Conservation (phyloP, 2,888 invertebrate species). For the Slavum lentiscoides region DNA sequence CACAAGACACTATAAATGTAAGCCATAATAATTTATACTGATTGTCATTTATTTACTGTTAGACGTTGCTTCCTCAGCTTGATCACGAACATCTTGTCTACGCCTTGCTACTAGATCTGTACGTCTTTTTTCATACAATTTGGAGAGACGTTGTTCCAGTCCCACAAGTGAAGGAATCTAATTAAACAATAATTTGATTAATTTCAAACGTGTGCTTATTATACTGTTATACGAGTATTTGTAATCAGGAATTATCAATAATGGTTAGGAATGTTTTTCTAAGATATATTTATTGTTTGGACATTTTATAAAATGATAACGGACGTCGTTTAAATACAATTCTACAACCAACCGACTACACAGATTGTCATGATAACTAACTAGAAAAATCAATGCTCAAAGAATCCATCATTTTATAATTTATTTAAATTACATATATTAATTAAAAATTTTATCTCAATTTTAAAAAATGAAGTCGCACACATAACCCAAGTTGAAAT, state of each 20-base stretch:
- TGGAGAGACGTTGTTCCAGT: constrained; percentile 78
- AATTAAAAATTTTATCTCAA: neutral
- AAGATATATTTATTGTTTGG: neutral
- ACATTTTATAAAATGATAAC: neutral
- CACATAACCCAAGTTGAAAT: neutral
- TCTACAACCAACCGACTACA: neutral
- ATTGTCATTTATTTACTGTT: constrained; percentile 33
- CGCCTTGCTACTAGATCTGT: constrained; percentile 79
- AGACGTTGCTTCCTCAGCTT: constrained; percentile 79
- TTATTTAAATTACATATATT: too few species aligned
- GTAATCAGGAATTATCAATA: neutral
- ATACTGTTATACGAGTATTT: too few species aligned
- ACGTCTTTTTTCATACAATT: constrained; percentile 72
- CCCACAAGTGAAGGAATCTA: constrained; percentile 73
- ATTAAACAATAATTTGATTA: constrained; percentile 54
- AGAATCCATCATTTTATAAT: too few species aligned
- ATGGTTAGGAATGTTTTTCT: neutral
- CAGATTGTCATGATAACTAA: too few species aligned
- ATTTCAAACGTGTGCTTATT: neutral
- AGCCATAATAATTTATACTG: neutral
- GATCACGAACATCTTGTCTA: constrained; percentile 89
- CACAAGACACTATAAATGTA: too few species aligned
- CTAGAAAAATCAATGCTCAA: too few species aligned
- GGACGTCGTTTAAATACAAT: neutral
- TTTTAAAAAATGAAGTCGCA: neutral